Conservation (phyloP, 2,888 invertebrate species). For the Sphaerophoria rueppellii region DNA sequence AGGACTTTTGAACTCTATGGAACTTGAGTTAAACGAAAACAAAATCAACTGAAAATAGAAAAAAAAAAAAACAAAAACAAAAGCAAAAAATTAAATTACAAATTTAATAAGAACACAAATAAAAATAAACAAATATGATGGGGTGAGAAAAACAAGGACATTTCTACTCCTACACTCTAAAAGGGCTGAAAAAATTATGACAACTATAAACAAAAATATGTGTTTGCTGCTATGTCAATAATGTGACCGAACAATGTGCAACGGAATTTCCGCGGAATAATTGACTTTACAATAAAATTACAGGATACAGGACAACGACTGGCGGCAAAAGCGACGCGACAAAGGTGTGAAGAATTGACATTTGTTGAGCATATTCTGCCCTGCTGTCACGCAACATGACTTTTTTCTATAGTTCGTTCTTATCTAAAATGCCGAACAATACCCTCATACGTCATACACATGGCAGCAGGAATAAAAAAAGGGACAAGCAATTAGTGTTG, state of each 20-base stretch:
- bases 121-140: constrained; percentile 20
- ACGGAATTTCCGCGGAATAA: constrained; percentile 50
- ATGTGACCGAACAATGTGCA: constrained; percentile 41
- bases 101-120: constrained; percentile 2
- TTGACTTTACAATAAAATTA: constrained; percentile 10
- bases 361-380: constrained; percentile 59
- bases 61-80: constrained; percentile 20
- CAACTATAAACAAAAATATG: not conserved
- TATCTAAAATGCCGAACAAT: constrained; percentile 71
- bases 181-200: not conserved
- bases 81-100: constrained; percentile 5
- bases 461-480: constrained; percentile 34
- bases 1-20: constrained; percentile 42
- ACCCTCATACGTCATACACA: constrained; percentile 48
- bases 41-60: constrained; percentile 49
- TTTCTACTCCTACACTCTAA: constrained; percentile 55
- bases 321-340: not conserved
- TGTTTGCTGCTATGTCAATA: constrained; percentile 20
- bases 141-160: constrained; percentile 35
- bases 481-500: constrained; percentile 55
- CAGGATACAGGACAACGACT: not conserved
- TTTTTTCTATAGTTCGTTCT: constrained; percentile 30
- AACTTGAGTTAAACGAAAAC: constrained; percentile 39
- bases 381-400: constrained; percentile 68
- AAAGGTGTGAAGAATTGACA: constrained; percentile 68